Evolutionary conservation across 2,888 invertebrate genomes (phyloP).

Genomic region (Brachycybe producta): DNA sequence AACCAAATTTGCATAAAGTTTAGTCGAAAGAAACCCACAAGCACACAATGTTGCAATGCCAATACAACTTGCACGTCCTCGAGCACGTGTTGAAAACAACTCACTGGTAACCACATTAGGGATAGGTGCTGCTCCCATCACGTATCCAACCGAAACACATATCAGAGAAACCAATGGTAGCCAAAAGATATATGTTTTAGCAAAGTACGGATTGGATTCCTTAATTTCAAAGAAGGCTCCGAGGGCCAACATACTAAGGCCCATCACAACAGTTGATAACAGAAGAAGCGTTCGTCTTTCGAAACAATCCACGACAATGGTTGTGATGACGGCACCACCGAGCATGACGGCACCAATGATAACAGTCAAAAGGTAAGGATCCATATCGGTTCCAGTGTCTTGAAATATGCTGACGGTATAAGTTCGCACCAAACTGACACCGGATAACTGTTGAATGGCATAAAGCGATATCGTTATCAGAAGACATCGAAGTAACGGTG

Average conservation of each 20-base stretch:
- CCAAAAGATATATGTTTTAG: slow-evolving; percentile 44
- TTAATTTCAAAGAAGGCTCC: slow-evolving; percentile 53
- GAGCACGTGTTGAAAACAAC: slow-evolving; percentile 52
- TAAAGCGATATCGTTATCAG: not conserved
- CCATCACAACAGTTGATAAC: slow-evolving; percentile 58
- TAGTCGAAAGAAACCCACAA: slow-evolving; percentile 64
- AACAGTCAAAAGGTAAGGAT: slow-evolving; percentile 52
- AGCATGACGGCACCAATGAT: slow-evolving; percentile 75
- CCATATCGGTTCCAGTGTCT: slow-evolving; percentile 47
- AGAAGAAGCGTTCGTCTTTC: slow-evolving; percentile 65
- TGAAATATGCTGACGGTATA: slow-evolving; percentile 61
- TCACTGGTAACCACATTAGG: slow-evolving; percentile 70
- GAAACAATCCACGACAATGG: slow-evolving; percentile 63
- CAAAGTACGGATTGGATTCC: slow-evolving; percentile 47
- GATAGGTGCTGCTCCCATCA: slow-evolving; percentile 65
- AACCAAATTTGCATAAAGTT: slow-evolving; percentile 68
- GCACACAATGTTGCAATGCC: slow-evolving; percentile 64
- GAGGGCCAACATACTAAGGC: slow-evolving; percentile 62
- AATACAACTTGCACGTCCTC: slow-evolving; percentile 58
- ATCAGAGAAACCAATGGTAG: slow-evolving; percentile 58
- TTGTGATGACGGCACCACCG: slow-evolving; percentile 55
- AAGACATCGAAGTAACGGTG: not conserved
- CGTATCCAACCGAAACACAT: slow-evolving; percentile 64
- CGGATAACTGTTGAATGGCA: slow-evolving; percentile 81
- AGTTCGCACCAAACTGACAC: slow-evolving; percentile 71